phyloP scores from a whole-genome alignment of 2,113 vertebrate species.

The Lamprologus ornatipinnis region DNA sequence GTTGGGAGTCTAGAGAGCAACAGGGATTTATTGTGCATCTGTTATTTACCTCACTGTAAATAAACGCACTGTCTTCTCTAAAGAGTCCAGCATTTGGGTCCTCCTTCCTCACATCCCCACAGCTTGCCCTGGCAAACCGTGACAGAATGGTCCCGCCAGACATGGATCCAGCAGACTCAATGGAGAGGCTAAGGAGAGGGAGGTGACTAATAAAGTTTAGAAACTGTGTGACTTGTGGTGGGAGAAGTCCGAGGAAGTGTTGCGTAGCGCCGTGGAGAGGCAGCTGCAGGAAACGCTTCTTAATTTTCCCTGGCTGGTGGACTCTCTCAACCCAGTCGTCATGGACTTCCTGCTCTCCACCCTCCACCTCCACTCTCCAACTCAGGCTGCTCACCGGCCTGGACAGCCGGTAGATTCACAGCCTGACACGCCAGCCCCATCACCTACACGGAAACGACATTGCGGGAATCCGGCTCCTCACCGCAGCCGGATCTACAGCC shows the following conservation, averaged over 20 bases:
- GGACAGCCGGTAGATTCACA: background rate
- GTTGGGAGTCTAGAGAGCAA: background rate
- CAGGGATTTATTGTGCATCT: background rate
- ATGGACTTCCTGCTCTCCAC: background rate
- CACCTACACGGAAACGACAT: accelerated
- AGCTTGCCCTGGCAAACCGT: background rate
- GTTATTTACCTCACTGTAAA: background rate
- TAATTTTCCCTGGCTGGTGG: background rate
- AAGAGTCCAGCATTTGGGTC: background rate
- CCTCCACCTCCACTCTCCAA: background rate
- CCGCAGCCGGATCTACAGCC: background rate
- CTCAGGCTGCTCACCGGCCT: background rate
- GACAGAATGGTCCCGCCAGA: background rate
- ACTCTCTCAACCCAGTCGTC: background rate
- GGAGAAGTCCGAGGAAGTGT: background rate
- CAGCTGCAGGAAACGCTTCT: background rate
- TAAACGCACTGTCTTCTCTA: background rate
- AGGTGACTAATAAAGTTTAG: background rate
- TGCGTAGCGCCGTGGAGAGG: accelerated
- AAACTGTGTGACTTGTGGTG: background rate
- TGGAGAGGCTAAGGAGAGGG: background rate
- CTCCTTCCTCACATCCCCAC: background rate
- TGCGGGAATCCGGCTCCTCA: background rate
- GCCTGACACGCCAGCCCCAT: background rate
- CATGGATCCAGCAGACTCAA: background rate